phyloP scores from a whole-genome alignment of 1,140 invertebrate species.

The Heliconius eleuchia region DNA sequence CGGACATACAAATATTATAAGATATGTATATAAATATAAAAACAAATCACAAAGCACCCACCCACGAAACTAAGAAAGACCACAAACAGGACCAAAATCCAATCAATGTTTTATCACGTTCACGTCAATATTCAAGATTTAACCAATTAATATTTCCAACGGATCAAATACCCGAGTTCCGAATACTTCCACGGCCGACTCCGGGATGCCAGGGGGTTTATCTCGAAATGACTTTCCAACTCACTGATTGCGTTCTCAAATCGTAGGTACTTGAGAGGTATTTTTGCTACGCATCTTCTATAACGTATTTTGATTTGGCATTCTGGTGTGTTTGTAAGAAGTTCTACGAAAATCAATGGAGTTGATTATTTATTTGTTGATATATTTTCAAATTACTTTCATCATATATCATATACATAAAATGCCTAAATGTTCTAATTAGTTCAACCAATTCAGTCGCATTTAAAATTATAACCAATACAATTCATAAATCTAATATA shows the following conservation, averaged over 20 bases:
- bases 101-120: slow-evolving; percentile 12
- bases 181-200: slow-evolving; percentile 4
- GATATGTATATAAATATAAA: neutral
- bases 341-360: neutral
- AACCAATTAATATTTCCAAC: slow-evolving; percentile 10
- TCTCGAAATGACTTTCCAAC: slow-evolving; percentile 6
- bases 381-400: no score
- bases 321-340: neutral
- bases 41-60: neutral
- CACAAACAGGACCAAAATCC: neutral
- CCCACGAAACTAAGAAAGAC: neutral
- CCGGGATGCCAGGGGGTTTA: neutral
- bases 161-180: slow-evolving; percentile 8
- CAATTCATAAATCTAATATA: no score
- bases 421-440: no score
- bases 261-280: neutral
- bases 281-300: slow-evolving; percentile 9
- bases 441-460: no score
- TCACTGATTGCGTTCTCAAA: slow-evolving; percentile 1
- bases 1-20: neutral
- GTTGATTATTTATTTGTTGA: no score
- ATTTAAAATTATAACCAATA: no score
- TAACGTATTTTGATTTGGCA: neutral
- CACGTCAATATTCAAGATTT: slow-evolving; percentile 5
- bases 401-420: no score